Conservation (phyloP, 2,113 vertebrate species). For the Pseudorhombus dupliciocellatus region DNA sequence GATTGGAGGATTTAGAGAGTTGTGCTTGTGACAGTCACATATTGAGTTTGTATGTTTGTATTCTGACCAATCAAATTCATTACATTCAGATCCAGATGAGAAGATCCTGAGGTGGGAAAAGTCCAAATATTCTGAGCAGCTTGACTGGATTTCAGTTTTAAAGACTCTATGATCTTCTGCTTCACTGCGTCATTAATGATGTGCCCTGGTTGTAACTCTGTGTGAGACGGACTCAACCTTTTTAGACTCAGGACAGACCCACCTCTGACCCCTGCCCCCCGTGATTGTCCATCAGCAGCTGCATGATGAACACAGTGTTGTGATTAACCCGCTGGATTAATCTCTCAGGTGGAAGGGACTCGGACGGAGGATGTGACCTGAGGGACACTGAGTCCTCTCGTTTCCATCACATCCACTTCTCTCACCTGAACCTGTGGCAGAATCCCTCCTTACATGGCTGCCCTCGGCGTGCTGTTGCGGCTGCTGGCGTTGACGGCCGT, state of each 20-base stretch:
- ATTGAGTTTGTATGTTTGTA: not conserved
- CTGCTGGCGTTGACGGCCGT: not conserved
- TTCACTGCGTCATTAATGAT: too few species aligned
- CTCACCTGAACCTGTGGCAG: not conserved
- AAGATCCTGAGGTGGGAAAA: too few species aligned
- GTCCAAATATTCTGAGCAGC: too few species aligned
- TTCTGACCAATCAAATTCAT: too few species aligned
- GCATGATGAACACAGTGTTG: not conserved
- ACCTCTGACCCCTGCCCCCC: too few species aligned
- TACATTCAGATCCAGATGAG: too few species aligned
- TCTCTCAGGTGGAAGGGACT: slow-evolving; percentile 5
- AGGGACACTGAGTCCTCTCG: not conserved
- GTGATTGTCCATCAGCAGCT: too few species aligned
- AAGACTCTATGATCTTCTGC: too few species aligned
- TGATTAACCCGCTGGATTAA: not conserved
- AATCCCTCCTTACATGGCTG: slow-evolving; percentile 48
- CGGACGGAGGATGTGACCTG: not conserved
- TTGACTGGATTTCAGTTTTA: not conserved
- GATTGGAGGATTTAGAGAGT: not conserved
- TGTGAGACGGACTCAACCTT: too few species aligned
- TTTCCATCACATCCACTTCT: not conserved
- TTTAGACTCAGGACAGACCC: too few species aligned
- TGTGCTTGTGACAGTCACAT: too few species aligned
- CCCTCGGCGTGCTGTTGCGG: not conserved
- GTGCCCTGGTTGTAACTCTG: too few species aligned